phyloP scores from a whole-genome alignment of 2,888 invertebrate species.

The Harmothoe impar region DNA sequence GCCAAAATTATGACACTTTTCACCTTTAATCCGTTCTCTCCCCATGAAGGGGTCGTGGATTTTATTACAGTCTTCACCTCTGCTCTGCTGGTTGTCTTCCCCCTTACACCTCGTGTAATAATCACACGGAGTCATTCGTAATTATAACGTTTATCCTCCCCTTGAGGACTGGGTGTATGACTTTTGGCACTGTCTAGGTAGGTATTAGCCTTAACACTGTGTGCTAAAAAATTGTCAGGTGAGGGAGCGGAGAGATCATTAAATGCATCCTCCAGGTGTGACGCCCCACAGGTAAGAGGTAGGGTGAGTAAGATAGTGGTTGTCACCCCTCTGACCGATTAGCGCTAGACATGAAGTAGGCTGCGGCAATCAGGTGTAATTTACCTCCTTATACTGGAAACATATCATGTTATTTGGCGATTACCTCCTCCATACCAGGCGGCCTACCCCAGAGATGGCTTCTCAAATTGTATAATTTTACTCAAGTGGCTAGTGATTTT shows the following conservation, averaged over 20 bases:
- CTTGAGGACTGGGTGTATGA: background rate
- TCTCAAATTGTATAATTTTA: constrained; percentile 3
- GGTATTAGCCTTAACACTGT: background rate
- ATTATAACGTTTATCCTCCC: background rate
- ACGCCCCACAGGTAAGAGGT: background rate
- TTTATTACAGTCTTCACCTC: background rate
- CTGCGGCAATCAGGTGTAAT: background rate
- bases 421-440: background rate
- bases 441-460: background rate
- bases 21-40: too few relatives aligned
- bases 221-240: background rate
- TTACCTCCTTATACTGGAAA: background rate
- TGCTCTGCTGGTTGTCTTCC: background rate
- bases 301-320: background rate
- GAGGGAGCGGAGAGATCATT: background rate
- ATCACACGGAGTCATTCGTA: background rate
- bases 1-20: too few relatives aligned
- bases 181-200: background rate
- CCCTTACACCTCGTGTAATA: background rate
- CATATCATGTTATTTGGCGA: constrained; percentile 22
- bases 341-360: background rate
- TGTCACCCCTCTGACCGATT: constrained; percentile 5
- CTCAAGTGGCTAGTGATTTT: constrained; percentile 3
- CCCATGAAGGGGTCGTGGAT: background rate
- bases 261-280: background rate